Evolutionary conservation across 2,113 vertebrate species (phyloP), one percentile per base, ranked within the genome.

Genomic region (Arothron firmamentum): DNA sequence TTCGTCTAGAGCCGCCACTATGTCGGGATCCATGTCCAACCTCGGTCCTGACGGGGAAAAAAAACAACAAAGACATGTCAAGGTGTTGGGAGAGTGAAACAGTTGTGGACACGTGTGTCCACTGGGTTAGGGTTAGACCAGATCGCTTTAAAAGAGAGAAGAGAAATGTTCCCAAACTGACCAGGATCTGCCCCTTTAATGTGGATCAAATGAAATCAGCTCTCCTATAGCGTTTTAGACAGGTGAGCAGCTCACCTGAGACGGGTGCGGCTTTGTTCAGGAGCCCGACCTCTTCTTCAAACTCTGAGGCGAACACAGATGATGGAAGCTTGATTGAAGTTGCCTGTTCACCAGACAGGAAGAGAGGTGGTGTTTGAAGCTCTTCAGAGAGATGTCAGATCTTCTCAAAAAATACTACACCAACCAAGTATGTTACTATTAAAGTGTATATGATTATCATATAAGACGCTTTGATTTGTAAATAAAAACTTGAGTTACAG

Each of bases 231-330:
- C n/a, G n/a, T n/a, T n/a, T n/a, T n/a, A n/a, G n/a, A n/a, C n/a
- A n/a, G n/a, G n/a, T n/a, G n/a, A n/a, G n/a, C n/a, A 2, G 1
- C 55, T 77, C 85, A 99, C 97, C 97, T 92, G 94, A 94, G 82
- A 98, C 70, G 0, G 97, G 96, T 76, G 95, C 97, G 17, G 97
- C 97, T 92, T 98, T 98, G 87, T 99, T 99, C 85, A 99, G 90
- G 18, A 99, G 87, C 57, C 97, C 97, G 17, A 97, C 91, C 57
- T 95, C 91, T 78, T 99, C 97, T 78, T 99, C 97, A 87, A 98
- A 99, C 74, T 96, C 95, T 0, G 97, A 95, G 31, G 97, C 97
- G 70, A 99, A 99, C 55, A 99, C 96, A 0, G 97, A 99, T 0
- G 97, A 99, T 10, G 96, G 97, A 70, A 99, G 89, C 3, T 93